Percentiles rank a stretch among this genome's conserved stretches.
Conservation (phyloP, 2,797 vertebrate species). For the Protosalanx chinensis region DNA sequence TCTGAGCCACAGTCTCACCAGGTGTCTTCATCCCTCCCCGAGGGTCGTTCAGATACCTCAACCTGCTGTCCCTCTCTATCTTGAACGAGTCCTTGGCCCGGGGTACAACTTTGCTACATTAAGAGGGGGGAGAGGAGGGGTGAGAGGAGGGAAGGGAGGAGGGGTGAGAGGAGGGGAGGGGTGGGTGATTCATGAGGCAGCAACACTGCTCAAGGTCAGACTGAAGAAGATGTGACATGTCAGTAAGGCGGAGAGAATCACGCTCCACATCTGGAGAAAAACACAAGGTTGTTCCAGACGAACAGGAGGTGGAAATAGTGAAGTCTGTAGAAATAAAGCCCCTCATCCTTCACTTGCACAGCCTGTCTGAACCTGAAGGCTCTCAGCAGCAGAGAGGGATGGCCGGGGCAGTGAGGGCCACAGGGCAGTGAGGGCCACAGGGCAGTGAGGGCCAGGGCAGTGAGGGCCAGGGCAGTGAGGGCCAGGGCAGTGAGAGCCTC, state of each 20-base stretch:
- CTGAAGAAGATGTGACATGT: constrained; percentile 1
- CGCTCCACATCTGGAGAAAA: background rate
- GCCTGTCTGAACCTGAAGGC: background rate
- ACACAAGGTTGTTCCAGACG: background rate
- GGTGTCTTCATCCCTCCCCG: background rate
- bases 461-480: no score
- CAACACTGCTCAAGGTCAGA: constrained; percentile 20
- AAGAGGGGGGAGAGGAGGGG: constrained; percentile 4
- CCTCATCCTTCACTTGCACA: background rate
- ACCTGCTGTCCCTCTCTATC: background rate
- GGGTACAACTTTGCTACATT: background rate
- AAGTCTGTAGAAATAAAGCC: background rate
- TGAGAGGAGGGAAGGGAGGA: constrained; percentile 6
- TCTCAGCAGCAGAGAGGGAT: background rate
- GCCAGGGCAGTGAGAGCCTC: no score
- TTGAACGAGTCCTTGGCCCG: no score
- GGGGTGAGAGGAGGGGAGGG: background rate
- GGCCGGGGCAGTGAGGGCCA: background rate
- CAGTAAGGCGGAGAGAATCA: background rate
- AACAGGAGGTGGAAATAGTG: background rate
- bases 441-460: background rate
- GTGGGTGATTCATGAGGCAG: constrained; percentile 20
- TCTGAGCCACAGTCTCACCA: background rate
- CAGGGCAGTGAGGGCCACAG: background rate
- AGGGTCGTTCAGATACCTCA: background rate